phyloP scores from a whole-genome alignment of 23 tunicate genomes.

The Diplosoma virens region DNA sequence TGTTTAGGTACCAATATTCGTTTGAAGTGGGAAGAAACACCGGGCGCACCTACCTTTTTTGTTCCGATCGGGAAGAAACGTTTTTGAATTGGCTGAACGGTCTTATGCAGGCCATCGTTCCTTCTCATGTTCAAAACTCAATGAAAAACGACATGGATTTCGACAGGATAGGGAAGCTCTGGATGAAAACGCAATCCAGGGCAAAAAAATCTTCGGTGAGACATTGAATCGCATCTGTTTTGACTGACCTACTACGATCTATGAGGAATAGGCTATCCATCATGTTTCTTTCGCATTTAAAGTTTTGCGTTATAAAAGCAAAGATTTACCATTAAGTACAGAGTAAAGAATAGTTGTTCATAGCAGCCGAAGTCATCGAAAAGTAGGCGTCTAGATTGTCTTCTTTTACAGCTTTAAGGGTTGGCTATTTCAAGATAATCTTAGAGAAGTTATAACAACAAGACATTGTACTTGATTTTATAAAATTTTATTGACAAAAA shows the following conservation, averaged over 20 bases:
- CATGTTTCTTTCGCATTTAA: not conserved
- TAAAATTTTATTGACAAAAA: too few relatives aligned
- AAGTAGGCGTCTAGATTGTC: too few relatives aligned
- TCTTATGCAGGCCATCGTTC: conserved; percentile 67
- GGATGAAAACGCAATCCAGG: conserved; percentile 59
- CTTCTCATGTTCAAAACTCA: conserved; percentile 71
- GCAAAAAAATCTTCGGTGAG: conserved; percentile 70
- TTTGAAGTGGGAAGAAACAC: conserved; percentile 80
- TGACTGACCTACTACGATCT: not conserved
- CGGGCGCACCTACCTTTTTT: conserved; percentile 86
- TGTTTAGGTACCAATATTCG: conserved; percentile 47
- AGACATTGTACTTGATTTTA: too few relatives aligned
- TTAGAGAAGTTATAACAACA: too few relatives aligned
- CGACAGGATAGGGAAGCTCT: conserved; percentile 76
- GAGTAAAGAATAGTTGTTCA: too few relatives aligned
- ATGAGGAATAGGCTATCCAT: not conserved
- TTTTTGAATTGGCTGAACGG: conserved; percentile 60
- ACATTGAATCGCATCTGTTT: too few relatives aligned
- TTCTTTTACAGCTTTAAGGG: too few relatives aligned
- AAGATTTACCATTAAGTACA: too few relatives aligned
- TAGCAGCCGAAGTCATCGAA: too few relatives aligned
- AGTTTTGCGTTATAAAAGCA: too few relatives aligned
- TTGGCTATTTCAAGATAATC: too few relatives aligned
- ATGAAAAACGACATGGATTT: conserved; percentile 55
- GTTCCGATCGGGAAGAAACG: conserved; percentile 65